These are phyloP conservation scores for Noctua janthina DNA, from an alignment of 2,888 invertebrate genomes.

Conservation along the genomic window DNA sequence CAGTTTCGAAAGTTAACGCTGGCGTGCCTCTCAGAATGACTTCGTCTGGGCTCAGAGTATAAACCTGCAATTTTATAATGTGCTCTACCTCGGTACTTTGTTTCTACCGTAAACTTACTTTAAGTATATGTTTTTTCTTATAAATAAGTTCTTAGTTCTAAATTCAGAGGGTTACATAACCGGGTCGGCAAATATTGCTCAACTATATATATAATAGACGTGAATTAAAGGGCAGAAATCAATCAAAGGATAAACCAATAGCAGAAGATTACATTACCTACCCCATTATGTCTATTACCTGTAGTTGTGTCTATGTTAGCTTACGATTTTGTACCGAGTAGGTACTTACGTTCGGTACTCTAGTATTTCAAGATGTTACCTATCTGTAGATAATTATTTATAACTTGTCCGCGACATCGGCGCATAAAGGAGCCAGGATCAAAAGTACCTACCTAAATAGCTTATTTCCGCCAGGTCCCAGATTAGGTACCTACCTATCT, in stretches of 20 bases:
- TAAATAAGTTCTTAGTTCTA: not conserved
- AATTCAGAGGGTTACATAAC: not conserved
- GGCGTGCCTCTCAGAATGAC: constrained; percentile 78
- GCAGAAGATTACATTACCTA: constrained; percentile 3
- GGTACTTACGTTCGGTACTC: too few relatives aligned
- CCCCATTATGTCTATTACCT: not conserved
- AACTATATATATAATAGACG: constrained; percentile 3
- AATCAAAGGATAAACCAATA: constrained; percentile 19
- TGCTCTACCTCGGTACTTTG: not conserved
- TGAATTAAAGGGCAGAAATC: constrained; percentile 10
- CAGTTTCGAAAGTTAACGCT: constrained; percentile 74
- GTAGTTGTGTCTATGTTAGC: not conserved
- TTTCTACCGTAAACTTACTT: not conserved
- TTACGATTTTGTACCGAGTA: too few relatives aligned
- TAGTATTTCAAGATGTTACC: not conserved
- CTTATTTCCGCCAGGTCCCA: not conserved
- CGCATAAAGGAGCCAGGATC: not conserved
- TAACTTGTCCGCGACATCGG: not conserved
- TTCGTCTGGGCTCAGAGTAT: constrained; percentile 85
- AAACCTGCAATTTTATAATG: constrained; percentile 76
- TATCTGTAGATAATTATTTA: too few relatives aligned
- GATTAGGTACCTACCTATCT: not conserved
- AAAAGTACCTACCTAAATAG: not conserved
- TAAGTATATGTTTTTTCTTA: not conserved
- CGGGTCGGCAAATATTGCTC: not conserved